A percentile compares a stretch with the other conserved stretches of the same genome.
Conservation (phyloP, 2,797 vertebrate genomes). For the Novumbra hubbsi region DNA sequence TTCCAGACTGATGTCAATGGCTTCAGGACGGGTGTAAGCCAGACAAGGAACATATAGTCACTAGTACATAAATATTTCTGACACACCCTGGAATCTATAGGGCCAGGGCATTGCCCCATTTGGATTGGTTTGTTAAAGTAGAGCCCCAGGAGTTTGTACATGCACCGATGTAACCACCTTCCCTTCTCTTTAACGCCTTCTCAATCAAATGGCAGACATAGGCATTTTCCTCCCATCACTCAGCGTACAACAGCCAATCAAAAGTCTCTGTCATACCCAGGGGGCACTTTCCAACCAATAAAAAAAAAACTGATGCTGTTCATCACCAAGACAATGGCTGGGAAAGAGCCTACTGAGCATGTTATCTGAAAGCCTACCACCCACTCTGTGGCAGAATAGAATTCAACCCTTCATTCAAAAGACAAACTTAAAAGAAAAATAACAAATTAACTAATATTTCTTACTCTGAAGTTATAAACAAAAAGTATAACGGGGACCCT, state of each 20-base stretch:
- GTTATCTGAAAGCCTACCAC: no score
- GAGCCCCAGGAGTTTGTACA: constrained; percentile 18
- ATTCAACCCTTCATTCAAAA: background rate
- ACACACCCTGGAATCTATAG: no score
- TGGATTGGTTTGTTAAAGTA: background rate
- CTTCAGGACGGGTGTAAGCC: no score
- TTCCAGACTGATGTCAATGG: no score
- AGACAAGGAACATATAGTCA: no score
- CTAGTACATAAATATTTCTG: no score
- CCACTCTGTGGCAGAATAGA: background rate
- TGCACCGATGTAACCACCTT: constrained; percentile 7
- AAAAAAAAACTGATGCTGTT: background rate
- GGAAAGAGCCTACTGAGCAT: background rate
- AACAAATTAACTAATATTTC: background rate
- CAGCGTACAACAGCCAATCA: constrained; percentile 9
- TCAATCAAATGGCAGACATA: constrained; percentile 22
- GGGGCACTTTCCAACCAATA: constrained; percentile 25
- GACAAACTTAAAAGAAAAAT: background rate
- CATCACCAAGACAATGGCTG: constrained; percentile 8
- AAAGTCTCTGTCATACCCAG: constrained; percentile 11
- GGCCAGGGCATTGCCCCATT: no score
- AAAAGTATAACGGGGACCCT: background rate
- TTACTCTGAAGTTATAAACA: background rate
- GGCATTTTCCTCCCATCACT: constrained; percentile 28
- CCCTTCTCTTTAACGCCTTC: constrained; percentile 4